Base-by-base conservation (phyloP, 2,113 vertebrate genomes). In the rat (Rattus norvegicus) region DNA sequence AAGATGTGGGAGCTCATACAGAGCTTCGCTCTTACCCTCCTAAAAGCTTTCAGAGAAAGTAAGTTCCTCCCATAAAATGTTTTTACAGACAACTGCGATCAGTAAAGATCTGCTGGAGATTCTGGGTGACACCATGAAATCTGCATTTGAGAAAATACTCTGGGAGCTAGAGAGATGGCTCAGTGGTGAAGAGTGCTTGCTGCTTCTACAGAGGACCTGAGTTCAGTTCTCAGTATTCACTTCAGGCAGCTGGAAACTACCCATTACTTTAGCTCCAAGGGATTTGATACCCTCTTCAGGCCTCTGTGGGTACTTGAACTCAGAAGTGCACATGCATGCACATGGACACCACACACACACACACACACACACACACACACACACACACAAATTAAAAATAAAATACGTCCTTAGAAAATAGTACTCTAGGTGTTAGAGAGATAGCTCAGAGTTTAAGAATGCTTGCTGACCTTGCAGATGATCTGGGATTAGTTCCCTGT, bases 21-120 rank as follows among this genome's bases (percentile, higher is more conserved):
- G n/a, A 47, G 16, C 63, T 19, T 93, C 2, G 43, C 12, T 24
- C 19, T 33, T 26, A 33, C 0, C 28, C 72, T 73, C 49, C 76
- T 91, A 76, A 92, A 72, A 72, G 47, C 67, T 94, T 86, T 59
- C 52, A 96, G 4, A 67, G 28, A 90, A 79, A 86, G 81, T 33
- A 72, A 91, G 63, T 56, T 30, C 33, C 95, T 86, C 49, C 63
- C 14, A 39, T 43, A 85, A 88, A 56, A 80, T 59, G 8, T 90
- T 85, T 59, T 65, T 49, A 33, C 30, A 3, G 76, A n/a, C 77
- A 61, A 30, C 39, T 72, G 20, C 65, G 16, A 73, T n/a, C 77
- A 73, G 0, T 54, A 33, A 63, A 52, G 33, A 28, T 7, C 16
- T 87, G 22, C 4, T 47, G 5, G 12, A 87, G 70, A 30, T 22